Evolutionary conservation across 2,113 vertebrate genomes (phyloP).

Genomic region (Anarrhichthys ocellatus): DNA sequence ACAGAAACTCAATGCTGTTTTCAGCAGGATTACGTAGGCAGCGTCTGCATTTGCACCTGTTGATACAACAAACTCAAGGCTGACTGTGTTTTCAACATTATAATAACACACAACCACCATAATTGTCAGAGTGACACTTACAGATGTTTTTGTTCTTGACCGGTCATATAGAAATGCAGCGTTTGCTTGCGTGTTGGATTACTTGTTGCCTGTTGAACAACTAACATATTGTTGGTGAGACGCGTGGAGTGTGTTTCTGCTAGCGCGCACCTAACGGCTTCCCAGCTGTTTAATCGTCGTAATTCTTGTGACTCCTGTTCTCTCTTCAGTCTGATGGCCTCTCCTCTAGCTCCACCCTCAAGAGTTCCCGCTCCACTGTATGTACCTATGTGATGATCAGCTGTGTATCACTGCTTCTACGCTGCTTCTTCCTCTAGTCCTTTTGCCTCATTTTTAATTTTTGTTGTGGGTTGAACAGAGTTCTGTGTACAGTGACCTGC

Average conservation of each 20-base stretch:
- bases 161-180: not conserved
- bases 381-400: slow-evolving; percentile 65
- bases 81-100: not conserved
- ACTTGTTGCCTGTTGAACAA: slow-evolving; percentile 2
- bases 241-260: not conserved
- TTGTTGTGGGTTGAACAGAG: slow-evolving; percentile 79
- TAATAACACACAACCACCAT: not conserved
- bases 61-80: not conserved
- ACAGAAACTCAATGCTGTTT: not conserved
- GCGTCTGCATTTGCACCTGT: not conserved
- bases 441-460: slow-evolving; percentile 19
- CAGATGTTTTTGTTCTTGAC: not conserved
- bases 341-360: slow-evolving; percentile 79
- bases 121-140: not conserved
- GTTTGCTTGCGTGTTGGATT: slow-evolving; percentile 16
- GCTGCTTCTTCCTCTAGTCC: not conserved
- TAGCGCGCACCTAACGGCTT: not conserved
- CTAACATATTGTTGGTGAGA: not conserved
- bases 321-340: slow-evolving; percentile 80
- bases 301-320: slow-evolving; percentile 45
- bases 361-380: slow-evolving; percentile 85
- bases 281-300: slow-evolving; percentile 9
- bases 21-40: not conserved
- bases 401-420: slow-evolving; percentile 18
- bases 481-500: slow-evolving; percentile 86